Conservation (phyloP, 2,888 invertebrate genomes). For the Heliconius sara region DNA sequence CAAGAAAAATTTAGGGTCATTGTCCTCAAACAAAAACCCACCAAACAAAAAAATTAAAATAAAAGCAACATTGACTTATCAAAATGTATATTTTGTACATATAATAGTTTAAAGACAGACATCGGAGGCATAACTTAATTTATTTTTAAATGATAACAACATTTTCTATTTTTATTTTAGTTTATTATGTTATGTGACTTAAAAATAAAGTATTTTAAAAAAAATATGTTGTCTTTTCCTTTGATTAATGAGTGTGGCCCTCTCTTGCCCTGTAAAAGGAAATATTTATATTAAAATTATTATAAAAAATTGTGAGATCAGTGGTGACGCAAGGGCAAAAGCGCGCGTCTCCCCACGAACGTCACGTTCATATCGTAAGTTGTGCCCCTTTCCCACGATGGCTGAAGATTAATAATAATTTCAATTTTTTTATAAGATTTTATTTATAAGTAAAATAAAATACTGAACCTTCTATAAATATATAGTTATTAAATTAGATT, state of each 20-base stretch:
- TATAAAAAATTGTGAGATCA: too few relatives aligned
- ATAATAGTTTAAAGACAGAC: constrained; percentile 63
- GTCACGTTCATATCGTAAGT: too few relatives aligned
- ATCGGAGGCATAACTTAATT: constrained; percentile 78
- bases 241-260: constrained; percentile 48
- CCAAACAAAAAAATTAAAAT: constrained; percentile 54
- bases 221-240: constrained; percentile 26
- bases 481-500: too few relatives aligned
- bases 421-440: too few relatives aligned
- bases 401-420: too few relatives aligned
- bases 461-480: too few relatives aligned
- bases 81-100: constrained; percentile 78
- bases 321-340: too few relatives aligned
- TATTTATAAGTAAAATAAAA: too few relatives aligned
- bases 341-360: too few relatives aligned
- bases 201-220: constrained; percentile 63
- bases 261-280: constrained; percentile 63
- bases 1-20: neutral
- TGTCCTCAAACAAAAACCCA: constrained; percentile 52
- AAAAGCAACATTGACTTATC: constrained; percentile 49
- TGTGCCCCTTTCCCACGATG: too few relatives aligned
- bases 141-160: constrained; percentile 64
- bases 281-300: neutral
- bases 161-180: constrained; percentile 68
- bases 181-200: constrained; percentile 63